Evolutionary conservation across 2,888 invertebrate species (phyloP).

Genomic region (Rhagium mordax): DNA sequence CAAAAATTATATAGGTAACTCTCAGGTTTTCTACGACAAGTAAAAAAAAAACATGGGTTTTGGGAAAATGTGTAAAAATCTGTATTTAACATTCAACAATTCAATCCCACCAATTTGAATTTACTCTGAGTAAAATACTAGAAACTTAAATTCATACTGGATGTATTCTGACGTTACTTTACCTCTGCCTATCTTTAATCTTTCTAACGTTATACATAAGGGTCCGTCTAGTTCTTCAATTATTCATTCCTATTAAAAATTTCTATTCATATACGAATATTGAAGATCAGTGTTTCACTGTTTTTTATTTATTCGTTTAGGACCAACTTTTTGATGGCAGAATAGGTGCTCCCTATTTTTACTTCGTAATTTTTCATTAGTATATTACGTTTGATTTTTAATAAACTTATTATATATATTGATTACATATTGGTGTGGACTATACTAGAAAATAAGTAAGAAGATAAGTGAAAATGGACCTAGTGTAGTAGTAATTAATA

Average conservation of each 20-base stretch:
- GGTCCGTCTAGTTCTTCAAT: slow-evolving; percentile 56
- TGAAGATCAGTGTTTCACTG: slow-evolving; percentile 51
- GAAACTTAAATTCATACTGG: no score
- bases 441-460: slow-evolving; percentile 17
- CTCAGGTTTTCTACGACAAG: no score
- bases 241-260: slow-evolving; percentile 43
- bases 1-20: no score
- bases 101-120: no score
- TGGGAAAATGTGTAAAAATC: no score
- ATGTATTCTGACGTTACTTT: slow-evolving; percentile 1
- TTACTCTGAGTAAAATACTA: no score
- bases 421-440: slow-evolving; percentile 13
- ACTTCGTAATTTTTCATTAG: not conserved
- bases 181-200: not conserved
- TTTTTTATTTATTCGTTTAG: slow-evolving; percentile 53
- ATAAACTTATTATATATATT: slow-evolving; percentile 6
- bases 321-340: slow-evolving; percentile 52
- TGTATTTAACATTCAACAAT: no score
- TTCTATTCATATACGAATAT: slow-evolving; percentile 50
- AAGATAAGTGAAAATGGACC: not conserved
- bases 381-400: not conserved
- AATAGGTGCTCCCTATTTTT: slow-evolving; percentile 45
- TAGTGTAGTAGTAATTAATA: not conserved
- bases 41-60: no score
- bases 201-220: not conserved